Evolutionary conservation across 2,888 invertebrate species (phyloP).

Genomic region (Agrotis clavis): DNA sequence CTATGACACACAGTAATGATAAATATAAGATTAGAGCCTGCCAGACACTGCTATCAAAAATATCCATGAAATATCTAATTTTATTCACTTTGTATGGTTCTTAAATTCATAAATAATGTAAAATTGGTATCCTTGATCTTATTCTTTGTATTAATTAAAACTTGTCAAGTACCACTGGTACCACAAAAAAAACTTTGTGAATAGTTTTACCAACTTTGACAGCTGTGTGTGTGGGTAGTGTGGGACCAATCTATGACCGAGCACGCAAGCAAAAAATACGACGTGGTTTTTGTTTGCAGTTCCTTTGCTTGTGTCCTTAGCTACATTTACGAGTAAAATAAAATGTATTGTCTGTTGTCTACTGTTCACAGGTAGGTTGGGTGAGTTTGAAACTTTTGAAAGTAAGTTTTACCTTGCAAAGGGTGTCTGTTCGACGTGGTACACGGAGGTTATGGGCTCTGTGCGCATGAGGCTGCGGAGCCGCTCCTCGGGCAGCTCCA

Average conservation of each 20-base stretch:
- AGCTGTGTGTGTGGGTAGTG: slow-evolving; percentile 45
- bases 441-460: slow-evolving; percentile 94
- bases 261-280: slow-evolving; percentile 51
- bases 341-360: slow-evolving; percentile 41
- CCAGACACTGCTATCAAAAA: slow-evolving; percentile 32
- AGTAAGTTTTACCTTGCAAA: slow-evolving; percentile 94
- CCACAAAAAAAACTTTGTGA: slow-evolving; percentile 51
- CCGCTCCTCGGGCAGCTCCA: slow-evolving; percentile 93
- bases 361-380: slow-evolving; percentile 36
- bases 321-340: slow-evolving; percentile 43
- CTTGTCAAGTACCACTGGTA: slow-evolving; percentile 5
- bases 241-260: slow-evolving; percentile 52
- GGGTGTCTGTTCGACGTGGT: slow-evolving; percentile 95
- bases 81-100: slow-evolving; percentile 4
- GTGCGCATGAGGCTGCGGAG: slow-evolving; percentile 93
- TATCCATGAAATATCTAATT: slow-evolving; percentile 35
- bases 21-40: slow-evolving; percentile 44
- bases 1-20: slow-evolving; percentile 48
- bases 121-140: slow-evolving; percentile 33
- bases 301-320: slow-evolving; percentile 47
- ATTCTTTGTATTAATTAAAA: slow-evolving; percentile 17
- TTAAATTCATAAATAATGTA: neutral
- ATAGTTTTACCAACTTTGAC: slow-evolving; percentile 49
- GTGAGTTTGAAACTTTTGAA: slow-evolving; percentile 48
- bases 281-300: slow-evolving; percentile 51